Conservation (phyloP, 2,113 vertebrate genomes). For the Taurulus bubalis region DNA sequence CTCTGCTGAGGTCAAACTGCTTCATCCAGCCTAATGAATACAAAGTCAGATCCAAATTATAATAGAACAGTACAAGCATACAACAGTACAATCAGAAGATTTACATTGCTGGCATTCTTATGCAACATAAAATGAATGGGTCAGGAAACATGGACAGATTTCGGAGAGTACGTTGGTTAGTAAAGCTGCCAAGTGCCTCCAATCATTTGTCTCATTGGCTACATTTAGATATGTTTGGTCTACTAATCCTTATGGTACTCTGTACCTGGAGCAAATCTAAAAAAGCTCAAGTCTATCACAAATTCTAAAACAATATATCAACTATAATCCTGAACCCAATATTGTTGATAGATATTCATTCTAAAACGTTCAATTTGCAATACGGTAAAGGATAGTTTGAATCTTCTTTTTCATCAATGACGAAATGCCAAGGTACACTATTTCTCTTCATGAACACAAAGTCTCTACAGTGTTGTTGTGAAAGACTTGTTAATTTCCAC, state of each 20-base stretch:
- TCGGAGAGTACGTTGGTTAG: background rate
- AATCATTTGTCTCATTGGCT: background rate
- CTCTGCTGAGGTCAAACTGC: constrained; percentile 54
- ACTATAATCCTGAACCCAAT: background rate
- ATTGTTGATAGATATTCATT: too few relatives aligned
- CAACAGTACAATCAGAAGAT: constrained; percentile 34
- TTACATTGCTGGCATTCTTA: constrained; percentile 37
- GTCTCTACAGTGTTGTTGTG: background rate
- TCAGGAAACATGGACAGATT: background rate
- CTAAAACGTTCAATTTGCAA: background rate
- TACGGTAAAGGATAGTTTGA: background rate
- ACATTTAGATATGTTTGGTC: background rate
- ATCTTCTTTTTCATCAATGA: background rate
- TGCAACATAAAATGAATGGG: constrained; percentile 3
- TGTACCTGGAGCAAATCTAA: background rate
- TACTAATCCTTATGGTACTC: background rate
- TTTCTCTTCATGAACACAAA: background rate
- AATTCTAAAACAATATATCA: background rate
- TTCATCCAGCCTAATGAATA: constrained; percentile 43
- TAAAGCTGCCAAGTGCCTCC: background rate
- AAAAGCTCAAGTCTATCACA: background rate
- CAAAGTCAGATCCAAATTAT: constrained; percentile 37
- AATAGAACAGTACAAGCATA: too few relatives aligned
- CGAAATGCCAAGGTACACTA: background rate
- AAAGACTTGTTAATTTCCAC: constrained; percentile 1